phyloP scores from a whole-genome alignment of 2,113 vertebrate genomes.

The Cyphomyrus discorhynchus region DNA sequence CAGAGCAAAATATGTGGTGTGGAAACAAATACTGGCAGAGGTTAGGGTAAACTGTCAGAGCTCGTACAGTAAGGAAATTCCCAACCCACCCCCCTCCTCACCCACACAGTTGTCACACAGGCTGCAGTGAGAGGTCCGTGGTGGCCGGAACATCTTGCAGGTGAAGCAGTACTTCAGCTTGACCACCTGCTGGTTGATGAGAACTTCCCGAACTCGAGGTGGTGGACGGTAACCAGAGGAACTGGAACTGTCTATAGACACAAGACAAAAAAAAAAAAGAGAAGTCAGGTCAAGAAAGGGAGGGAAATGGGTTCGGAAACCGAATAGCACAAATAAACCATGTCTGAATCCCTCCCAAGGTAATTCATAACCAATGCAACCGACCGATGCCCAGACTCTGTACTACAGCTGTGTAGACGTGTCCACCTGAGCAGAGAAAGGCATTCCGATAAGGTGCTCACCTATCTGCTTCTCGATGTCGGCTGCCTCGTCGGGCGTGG shows the following conservation, averaged over 20 bases:
- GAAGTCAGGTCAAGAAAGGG: not conserved
- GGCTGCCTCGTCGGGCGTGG: constrained; percentile 79
- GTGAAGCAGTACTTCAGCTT: constrained; percentile 96
- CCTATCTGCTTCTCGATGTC: constrained; percentile 85
- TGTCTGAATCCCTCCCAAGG: not conserved
- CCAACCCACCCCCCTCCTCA: constrained; percentile 40
- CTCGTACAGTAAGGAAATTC: not conserved
- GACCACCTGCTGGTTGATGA: constrained; percentile 84
- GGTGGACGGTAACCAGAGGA: constrained; percentile 76
- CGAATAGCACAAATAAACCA: not conserved
- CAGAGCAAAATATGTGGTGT: not conserved
- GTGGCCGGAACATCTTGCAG: constrained; percentile 92
- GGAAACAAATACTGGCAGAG: not conserved
- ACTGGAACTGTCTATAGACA: constrained; percentile 68
- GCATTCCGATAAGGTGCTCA: constrained; percentile 36
- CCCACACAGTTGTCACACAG: constrained; percentile 96
- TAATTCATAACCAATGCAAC: not conserved
- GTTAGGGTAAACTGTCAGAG: not conserved
- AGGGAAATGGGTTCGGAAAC: not conserved
- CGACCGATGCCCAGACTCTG: not conserved
- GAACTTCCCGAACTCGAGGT: constrained; percentile 81
- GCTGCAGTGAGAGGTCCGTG: constrained; percentile 88
- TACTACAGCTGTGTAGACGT: not conserved
- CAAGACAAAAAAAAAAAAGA: not conserved
- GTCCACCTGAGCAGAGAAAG: not conserved